Evolutionary conservation across 2,797 vertebrate species (phyloP), one percentile per base, ranked within the genome.

Genomic region (Eurystomus glaucurus): DNA sequence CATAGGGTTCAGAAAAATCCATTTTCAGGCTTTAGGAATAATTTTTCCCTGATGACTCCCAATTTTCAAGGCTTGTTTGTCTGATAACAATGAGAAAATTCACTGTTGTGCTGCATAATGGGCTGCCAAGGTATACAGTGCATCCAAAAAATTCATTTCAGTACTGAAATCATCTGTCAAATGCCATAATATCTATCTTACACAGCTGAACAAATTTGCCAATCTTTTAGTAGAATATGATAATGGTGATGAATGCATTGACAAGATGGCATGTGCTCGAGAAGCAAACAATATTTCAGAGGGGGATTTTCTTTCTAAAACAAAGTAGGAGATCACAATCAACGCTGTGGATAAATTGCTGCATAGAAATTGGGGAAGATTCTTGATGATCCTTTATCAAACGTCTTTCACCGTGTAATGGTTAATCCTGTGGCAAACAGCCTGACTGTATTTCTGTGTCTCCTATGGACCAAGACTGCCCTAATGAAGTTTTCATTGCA

Each of bases 121-220:
- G 75, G 96, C 72, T 94, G 84, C 88, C 82, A 81, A 85, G 86
- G 61, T 92, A 94, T 74, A 93, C 92, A 94, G 91, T 35, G 48
- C 82, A 71, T 84, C 94, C 76, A 76, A 95, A 96, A 95, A 93
- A 91, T 62, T 95, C 90, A 90, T 95, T 94, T 94, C 80, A 81
- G 54, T 41, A 60, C 90, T 87, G 94, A 93, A 97, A 96, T 97
- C 70, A 84, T 97, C 95, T 96, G 94, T 97, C 97, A 97, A 97
- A 93, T 95, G 88, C 91, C 86, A 79, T 85, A 97, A 95, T 94
- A 96, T 94, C 94, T 97, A 78, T 93, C 71, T 95, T 97, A 95
- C 83, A 96, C 93, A 92, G 94, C 92, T 97, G 97, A 97, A 93
- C 95, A 97, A 90, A 97, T 97, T 98, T 97, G 95, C 97, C 96